phyloP scores from a whole-genome alignment of 2,113 vertebrate species.

The Thamnaconus septentrionalis region DNA sequence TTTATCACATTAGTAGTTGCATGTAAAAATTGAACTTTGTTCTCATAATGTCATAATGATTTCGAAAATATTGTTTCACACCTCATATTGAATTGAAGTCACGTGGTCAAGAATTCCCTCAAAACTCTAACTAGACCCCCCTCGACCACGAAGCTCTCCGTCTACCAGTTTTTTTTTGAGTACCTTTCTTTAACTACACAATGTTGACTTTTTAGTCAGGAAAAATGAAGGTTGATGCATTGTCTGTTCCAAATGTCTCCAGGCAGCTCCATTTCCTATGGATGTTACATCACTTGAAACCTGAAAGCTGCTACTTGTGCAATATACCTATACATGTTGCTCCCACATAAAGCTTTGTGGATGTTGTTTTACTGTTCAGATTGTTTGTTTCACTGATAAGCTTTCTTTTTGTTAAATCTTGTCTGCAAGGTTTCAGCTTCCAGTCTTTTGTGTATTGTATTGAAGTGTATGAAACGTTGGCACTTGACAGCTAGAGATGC shows the following conservation, averaged over 20 bases:
- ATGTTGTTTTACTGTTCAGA: no score
- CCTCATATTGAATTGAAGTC: background rate
- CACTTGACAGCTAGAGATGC: background rate
- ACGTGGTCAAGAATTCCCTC: background rate
- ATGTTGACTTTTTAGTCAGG: constrained; percentile 10
- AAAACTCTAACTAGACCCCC: background rate
- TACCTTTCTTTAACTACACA: background rate
- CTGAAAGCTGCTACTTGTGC: constrained; percentile 33
- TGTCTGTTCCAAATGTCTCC: constrained; percentile 15
- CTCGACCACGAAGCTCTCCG: background rate
- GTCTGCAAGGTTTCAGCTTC: constrained; percentile 3
- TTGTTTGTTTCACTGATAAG: no score
- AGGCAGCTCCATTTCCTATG: constrained; percentile 24
- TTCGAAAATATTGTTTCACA: background rate
- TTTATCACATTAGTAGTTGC: background rate
- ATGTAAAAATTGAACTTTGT: background rate
- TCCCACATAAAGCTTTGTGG: background rate
- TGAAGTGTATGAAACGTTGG: constrained; percentile 1
- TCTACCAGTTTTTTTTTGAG: background rate
- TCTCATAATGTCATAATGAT: background rate
- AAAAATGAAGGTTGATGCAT: constrained; percentile 16
- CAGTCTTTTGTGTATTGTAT: constrained; percentile 3
- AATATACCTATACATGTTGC: constrained; percentile 18
- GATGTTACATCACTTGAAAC: constrained; percentile 22
- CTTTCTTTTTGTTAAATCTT: no score